Percentiles rank a stretch among this genome's conserved stretches.
phyloP scores from a whole-genome alignment of 2,113 vertebrate species.

The Lonchura striata region DNA sequence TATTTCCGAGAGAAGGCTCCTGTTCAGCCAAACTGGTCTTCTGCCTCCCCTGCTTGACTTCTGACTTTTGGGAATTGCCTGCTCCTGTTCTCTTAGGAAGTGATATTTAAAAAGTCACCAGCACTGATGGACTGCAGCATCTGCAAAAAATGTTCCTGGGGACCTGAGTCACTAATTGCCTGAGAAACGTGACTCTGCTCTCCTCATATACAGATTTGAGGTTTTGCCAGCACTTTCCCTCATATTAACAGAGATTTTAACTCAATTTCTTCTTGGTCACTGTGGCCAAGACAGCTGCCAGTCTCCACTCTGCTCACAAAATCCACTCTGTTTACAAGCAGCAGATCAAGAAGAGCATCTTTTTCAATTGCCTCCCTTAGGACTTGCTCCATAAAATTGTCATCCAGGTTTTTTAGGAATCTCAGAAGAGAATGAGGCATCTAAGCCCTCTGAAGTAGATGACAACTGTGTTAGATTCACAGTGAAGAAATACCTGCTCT shows the following conservation, averaged over 20 bases:
- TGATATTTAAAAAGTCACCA: not conserved
- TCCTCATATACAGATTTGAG: not conserved
- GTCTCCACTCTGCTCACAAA: not conserved
- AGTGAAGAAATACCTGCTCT: not conserved
- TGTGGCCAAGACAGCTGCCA: accelerated
- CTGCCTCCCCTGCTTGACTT: not conserved
- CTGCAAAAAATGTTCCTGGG: not conserved
- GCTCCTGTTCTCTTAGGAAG: not conserved
- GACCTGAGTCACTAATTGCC: not conserved
- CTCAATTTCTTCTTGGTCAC: not conserved
- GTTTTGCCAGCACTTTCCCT: not conserved
- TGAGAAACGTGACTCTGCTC: not conserved
- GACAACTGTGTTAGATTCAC: not conserved
- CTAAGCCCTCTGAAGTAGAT: not conserved
- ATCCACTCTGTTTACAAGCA: not conserved
- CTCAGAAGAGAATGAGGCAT: not conserved
- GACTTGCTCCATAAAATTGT: not conserved
- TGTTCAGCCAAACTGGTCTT: not conserved
- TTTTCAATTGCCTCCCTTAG: not conserved
- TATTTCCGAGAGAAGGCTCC: not conserved
- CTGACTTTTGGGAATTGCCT: not conserved
- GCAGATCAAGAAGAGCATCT: not conserved
- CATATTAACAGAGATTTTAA: not conserved
- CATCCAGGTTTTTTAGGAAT: not conserved
- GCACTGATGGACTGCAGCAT: not conserved